Percentiles rank a stretch among this genome's conserved stretches.
Evolutionary conservation across 1,140 invertebrate genomes (phyloP).

Genomic region (Neodiprion fabricii): DNA sequence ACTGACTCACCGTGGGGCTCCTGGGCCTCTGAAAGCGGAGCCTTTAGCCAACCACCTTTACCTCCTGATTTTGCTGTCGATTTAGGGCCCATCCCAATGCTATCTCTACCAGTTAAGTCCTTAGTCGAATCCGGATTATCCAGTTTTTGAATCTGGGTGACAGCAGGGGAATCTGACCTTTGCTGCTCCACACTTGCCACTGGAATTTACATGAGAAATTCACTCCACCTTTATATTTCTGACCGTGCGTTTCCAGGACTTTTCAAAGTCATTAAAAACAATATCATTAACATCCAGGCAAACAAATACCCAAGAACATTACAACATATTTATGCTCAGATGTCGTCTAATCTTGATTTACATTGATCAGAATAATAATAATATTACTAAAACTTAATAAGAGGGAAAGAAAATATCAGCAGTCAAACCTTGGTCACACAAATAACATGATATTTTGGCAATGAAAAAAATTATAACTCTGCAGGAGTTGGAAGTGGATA

Average conservation of each 20-base stretch:
- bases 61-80: conserved; percentile 61
- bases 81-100: conserved; percentile 53
- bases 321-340: too few species aligned
- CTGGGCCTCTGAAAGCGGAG: conserved; percentile 59
- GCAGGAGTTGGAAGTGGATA: conserved; percentile 11
- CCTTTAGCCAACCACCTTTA: conserved; percentile 62
- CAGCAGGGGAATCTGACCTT: conserved; percentile 59
- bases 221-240: conserved; percentile 31
- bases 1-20: conserved; percentile 66
- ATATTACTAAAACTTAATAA: too few species aligned
- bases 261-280: too few species aligned
- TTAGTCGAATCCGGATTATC: conserved; percentile 58
- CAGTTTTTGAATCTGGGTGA: conserved; percentile 56
- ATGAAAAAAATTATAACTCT: neutral
- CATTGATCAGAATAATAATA: too few species aligned
- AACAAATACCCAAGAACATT: too few species aligned
- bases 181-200: conserved; percentile 61
- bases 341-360: too few species aligned
- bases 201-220: conserved; percentile 56
- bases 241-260: neutral
- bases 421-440: too few species aligned
- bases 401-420: too few species aligned
- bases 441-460: too few species aligned
- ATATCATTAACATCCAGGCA: too few species aligned
- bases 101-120: conserved; percentile 61